phyloP scores from a whole-genome alignment of 2,888 invertebrate species.

The Hyalella azteca region DNA sequence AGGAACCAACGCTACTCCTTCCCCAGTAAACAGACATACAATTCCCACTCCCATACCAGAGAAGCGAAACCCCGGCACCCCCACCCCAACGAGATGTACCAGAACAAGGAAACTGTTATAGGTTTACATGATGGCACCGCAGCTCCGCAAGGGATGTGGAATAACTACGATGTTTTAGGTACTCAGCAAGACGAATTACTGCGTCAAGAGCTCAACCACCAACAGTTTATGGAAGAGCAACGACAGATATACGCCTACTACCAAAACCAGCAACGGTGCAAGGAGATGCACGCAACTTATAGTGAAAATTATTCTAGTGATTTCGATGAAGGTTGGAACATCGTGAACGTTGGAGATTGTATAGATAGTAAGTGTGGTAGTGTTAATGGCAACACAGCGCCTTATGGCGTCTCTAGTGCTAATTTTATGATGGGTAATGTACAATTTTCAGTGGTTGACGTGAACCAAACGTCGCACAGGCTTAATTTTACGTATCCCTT shows the following conservation, averaged over 20 bases:
- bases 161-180: not conserved
- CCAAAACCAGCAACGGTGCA: not conserved
- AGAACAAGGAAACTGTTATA: not conserved
- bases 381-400: conserved; percentile 35
- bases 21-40: not conserved
- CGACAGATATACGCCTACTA: not conserved
- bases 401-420: not conserved
- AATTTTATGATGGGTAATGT: not conserved
- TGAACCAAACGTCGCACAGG: not conserved
- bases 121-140: not conserved
- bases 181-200: not conserved
- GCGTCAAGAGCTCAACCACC: not conserved
- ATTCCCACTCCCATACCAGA: not conserved
- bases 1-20: not conserved
- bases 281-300: not conserved
- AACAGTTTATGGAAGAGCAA: not conserved
- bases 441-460: not conserved
- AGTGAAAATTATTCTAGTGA: not conserved
- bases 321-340: conserved; percentile 9
- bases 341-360: not conserved
- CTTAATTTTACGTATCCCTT: not conserved
- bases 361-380: not conserved
- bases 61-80: not conserved
- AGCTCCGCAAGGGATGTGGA: not conserved
- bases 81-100: not conserved